phyloP scores from a whole-genome alignment of 2,113 vertebrate species.

The Puffinus mauretanicus region DNA sequence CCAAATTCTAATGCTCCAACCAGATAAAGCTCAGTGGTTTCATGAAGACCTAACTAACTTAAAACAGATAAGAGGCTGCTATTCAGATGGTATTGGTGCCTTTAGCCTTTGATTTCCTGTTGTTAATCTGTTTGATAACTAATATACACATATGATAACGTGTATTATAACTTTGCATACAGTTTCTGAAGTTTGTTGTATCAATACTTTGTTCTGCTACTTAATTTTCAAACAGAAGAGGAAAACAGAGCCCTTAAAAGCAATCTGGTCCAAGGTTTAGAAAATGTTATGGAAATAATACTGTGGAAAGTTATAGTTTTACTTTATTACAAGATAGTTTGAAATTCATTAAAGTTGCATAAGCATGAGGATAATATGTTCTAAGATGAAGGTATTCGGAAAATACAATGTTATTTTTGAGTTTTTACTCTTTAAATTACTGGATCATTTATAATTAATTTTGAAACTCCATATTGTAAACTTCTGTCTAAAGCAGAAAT shows the following conservation, averaged over 20 bases:
- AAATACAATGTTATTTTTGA: not conserved
- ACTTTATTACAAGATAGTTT: not conserved
- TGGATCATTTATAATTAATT: not conserved
- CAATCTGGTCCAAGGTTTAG: not conserved
- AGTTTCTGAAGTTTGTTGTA: not conserved
- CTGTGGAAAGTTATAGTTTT: not conserved
- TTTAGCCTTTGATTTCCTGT: not conserved
- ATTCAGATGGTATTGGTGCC: not conserved
- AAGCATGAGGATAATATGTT: not conserved
- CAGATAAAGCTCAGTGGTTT: not conserved
- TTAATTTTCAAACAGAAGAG: not conserved
- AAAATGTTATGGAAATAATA: not conserved
- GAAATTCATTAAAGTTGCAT: not conserved
- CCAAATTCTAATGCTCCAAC: not conserved
- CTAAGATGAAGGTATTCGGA: not conserved
- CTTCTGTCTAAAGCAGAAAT: not conserved
- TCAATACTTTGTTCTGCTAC: not conserved
- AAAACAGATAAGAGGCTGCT: not conserved
- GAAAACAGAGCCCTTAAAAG: not conserved
- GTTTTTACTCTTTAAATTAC: not conserved
- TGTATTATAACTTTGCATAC: not conserved
- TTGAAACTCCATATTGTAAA: not conserved
- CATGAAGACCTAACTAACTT: not conserved
- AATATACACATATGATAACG: not conserved
- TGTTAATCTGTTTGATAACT: not conserved